phyloP scores from a whole-genome alignment of 1,140 invertebrate genomes.

The Periplaneta americana region DNA sequence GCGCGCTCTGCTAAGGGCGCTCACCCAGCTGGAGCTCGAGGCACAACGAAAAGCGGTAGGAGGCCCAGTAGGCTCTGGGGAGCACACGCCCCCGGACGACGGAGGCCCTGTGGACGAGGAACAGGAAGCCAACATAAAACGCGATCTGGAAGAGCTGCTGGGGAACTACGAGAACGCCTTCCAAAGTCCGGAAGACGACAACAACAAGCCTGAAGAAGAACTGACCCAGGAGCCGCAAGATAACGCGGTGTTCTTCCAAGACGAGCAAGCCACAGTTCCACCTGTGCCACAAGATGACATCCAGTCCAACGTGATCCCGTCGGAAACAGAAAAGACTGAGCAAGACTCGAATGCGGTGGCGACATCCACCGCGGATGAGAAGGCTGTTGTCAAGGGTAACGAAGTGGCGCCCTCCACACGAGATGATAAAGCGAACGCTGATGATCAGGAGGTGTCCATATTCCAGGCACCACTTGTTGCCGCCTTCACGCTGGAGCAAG shows the following conservation, averaged over 20 bases:
- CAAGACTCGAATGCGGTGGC: neutral
- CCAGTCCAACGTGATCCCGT: neutral
- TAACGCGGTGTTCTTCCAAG: neutral
- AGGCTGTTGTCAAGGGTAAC: neutral
- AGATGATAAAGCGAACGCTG: conserved; percentile 35
- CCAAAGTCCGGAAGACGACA: neutral
- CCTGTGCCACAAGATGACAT: neutral
- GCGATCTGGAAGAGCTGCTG: neutral
- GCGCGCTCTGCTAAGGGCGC: conserved; percentile 60
- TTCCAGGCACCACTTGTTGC: conserved; percentile 71
- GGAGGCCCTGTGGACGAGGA: neutral
- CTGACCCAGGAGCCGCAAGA: neutral
- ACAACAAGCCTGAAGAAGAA: neutral
- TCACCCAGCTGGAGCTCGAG: conserved; percentile 56
- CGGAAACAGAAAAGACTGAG: neutral
- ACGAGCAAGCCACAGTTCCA: neutral
- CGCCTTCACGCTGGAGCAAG: conserved; percentile 77
- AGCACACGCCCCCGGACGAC: neutral
- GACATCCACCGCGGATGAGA: neutral
- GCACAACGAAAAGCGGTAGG: conserved; percentile 20
- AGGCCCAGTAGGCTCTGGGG: neutral
- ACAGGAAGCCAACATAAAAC: neutral
- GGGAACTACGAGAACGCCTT: neutral
- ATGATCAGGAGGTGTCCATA: conserved; percentile 67
- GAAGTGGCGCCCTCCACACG: neutral